Base-by-base conservation (phyloP, 30 jellyfish, hydroid and myxozoan species). In the Catostylus mosaicus region DNA sequence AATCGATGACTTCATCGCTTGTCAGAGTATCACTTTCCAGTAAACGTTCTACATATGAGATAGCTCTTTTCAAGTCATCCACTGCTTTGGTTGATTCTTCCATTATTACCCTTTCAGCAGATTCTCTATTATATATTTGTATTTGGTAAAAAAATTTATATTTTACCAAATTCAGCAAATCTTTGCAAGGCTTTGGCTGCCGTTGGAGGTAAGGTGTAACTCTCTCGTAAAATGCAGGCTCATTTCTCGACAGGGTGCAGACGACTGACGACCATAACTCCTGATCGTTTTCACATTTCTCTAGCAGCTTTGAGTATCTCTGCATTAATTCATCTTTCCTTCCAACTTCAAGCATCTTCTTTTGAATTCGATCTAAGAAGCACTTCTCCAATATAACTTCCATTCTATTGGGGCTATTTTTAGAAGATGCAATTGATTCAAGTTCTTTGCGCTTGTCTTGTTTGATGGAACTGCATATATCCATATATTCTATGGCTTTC, bases 181-280 rank as follows among this genome's bases (percentile, higher is more conserved):
- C 77, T 31, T 65, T 54, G 31, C 52, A 65, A 2, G 77, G 77
- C 38, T 29, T 54, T 3, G 77, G 0, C 24, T 65, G 77, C 11
- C 24, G 19, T n/a, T 26, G 6, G 3, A 65, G 56, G 7, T 19
- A 65, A 19, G 6, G 47, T 19, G 52, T 65, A 16, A 26, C 50
- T 20, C 31, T 43, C 9, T 65, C 77, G 23, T 65, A 65, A 24
- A 65, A 30, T 6, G 56, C 1, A 36, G 52, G 54, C 18, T 31
- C 26, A 31, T 26, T 14, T 43, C 52, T 29, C 1, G 77, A 3
- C 7, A 3, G 6, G 19, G 9, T 65, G 9, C 2, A 3, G 32
- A 65, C 50, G 4, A 65, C 31, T 14, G 50, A 24, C n/a, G 77
- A 65, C 77, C 77, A 65, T 24, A 30, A 20, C 7, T 1, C 19